phyloP scores from a whole-genome alignment of 2,113 vertebrate species.

The Trochalopteron elliotii region DNA sequence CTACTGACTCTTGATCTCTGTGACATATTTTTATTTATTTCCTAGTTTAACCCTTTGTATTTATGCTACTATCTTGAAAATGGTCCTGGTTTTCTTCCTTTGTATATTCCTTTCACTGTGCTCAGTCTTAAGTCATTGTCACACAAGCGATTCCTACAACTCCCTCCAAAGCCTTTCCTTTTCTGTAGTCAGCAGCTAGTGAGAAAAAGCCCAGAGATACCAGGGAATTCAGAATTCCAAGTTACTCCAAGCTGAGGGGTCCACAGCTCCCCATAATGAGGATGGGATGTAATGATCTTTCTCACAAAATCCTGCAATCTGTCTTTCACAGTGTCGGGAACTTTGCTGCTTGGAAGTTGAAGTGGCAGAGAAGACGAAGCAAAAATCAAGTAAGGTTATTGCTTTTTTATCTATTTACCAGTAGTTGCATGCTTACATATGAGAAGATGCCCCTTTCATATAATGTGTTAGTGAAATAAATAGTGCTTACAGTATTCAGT shows the following conservation, averaged over 20 bases:
- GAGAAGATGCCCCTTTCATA: not conserved
- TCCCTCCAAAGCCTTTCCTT: not conserved
- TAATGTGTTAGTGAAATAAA: not conserved
- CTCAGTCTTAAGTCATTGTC: accelerated
- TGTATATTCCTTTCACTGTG: not conserved
- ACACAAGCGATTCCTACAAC: not conserved
- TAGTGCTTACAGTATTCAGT: not conserved
- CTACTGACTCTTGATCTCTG: not conserved
- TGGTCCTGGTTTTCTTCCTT: not conserved
- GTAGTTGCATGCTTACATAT: not conserved
- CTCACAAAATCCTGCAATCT: not conserved
- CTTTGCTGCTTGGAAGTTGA: conserved; percentile 75
- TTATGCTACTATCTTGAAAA: not conserved
- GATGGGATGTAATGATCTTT: not conserved
- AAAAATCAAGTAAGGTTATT: conserved; percentile 62
- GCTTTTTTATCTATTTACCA: not conserved
- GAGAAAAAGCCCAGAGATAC: not conserved
- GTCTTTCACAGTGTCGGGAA: conserved; percentile 72
- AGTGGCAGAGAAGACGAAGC: conserved; percentile 51
- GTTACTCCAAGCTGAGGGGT: not conserved
- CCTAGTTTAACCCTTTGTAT: not conserved
- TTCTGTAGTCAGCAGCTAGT: not conserved
- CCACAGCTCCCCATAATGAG: accelerated
- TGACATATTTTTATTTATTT: not conserved
- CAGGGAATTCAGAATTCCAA: not conserved